Evolutionary conservation across 1,140 invertebrate species (phyloP).

Genomic region (Spodoptera litura): DNA sequence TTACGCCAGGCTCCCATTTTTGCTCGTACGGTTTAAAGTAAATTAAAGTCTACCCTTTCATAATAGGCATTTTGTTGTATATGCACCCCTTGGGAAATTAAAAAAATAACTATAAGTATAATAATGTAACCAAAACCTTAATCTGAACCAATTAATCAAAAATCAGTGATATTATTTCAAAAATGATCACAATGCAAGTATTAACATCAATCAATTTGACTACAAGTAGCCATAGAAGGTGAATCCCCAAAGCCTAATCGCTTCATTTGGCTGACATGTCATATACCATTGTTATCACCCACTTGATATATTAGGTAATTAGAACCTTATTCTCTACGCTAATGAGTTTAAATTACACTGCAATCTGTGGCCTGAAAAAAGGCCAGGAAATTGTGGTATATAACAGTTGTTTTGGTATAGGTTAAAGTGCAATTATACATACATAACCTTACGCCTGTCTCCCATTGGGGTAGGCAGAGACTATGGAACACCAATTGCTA

Average conservation of each 20-base stretch:
- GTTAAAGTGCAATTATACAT: not conserved
- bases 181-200: constrained; percentile 30
- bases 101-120: no score
- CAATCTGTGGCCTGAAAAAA: not conserved
- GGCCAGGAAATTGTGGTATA: not conserved
- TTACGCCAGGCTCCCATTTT: no score
- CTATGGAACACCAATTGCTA: no score
- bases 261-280: constrained; percentile 62
- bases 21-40: no score
- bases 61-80: no score
- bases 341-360: constrained; percentile 18
- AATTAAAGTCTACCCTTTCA: no score
- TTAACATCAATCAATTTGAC: constrained; percentile 44
- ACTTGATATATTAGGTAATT: constrained; percentile 27
- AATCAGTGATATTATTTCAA: no score
- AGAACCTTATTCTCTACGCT: not conserved
- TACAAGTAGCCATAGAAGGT: constrained; percentile 18
- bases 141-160: no score
- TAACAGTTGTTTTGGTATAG: not conserved
- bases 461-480: no score
- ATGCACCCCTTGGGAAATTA: no score
- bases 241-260: constrained; percentile 59
- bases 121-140: no score
- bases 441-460: no score
- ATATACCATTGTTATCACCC: constrained; percentile 52